Evolutionary conservation across 2,113 vertebrate species (phyloP).

Genomic region (Mastomys coucha): DNA sequence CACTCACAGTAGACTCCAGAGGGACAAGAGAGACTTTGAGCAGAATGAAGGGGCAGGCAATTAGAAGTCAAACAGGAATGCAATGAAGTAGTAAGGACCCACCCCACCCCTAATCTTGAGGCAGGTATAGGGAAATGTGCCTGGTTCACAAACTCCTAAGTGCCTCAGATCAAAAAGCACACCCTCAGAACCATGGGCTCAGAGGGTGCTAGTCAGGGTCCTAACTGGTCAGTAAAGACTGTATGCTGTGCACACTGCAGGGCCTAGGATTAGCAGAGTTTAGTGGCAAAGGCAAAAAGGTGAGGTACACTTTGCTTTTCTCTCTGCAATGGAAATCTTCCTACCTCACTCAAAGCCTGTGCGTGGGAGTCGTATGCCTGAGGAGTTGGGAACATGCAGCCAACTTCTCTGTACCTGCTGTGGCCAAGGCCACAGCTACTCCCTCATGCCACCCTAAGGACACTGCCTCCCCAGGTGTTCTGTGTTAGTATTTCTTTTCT

Average conservation of each 20-base stretch:
- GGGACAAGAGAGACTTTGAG: background rate
- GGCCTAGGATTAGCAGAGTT: background rate
- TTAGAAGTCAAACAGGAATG: background rate
- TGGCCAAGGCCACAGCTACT: conserved; percentile 25
- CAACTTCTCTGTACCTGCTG: background rate
- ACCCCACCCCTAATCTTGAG: background rate
- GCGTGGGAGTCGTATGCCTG: background rate
- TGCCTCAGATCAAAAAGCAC: background rate
- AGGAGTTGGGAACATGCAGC: background rate
- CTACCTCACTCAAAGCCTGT: background rate
- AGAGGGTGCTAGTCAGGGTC: background rate
- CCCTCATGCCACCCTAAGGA: background rate
- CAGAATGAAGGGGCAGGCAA: background rate
- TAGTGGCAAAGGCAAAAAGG: conserved; percentile 21
- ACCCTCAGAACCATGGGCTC: background rate
- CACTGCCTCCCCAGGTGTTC: background rate
- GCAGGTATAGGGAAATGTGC: background rate
- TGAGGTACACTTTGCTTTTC: background rate
- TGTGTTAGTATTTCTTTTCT: conserved; percentile 20
- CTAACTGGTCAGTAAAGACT: background rate
- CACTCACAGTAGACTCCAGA: background rate
- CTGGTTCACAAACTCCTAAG: background rate
- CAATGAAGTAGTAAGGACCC: background rate
- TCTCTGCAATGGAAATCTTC: background rate
- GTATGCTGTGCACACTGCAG: background rate